Evolutionary conservation across 1,140 invertebrate species (phyloP).

Genomic region (Spodoptera frugiperda): DNA sequence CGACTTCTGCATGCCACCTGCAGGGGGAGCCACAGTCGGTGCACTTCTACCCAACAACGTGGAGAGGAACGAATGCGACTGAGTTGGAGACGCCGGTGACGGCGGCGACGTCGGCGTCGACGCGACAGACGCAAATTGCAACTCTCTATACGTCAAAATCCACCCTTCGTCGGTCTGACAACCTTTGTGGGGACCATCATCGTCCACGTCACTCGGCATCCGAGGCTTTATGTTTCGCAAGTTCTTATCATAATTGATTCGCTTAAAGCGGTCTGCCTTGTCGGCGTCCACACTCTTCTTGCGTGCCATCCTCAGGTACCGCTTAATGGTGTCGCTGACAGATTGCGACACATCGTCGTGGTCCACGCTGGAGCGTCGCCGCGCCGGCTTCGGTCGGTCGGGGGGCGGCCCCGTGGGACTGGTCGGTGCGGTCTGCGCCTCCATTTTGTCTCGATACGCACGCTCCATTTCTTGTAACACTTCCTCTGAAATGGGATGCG

Average conservation of each 20-base stretch:
- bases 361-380: conserved; percentile 91
- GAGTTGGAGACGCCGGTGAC: conserved; percentile 86
- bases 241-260: conserved; percentile 95
- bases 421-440: conserved; percentile 69
- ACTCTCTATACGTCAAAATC: conserved; percentile 85
- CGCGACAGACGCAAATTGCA: conserved; percentile 82
- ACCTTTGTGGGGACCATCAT: conserved; percentile 90
- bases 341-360: conserved; percentile 94
- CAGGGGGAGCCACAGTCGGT: conserved; percentile 82
- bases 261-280: conserved; percentile 93
- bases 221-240: conserved; percentile 94
- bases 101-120: conserved; percentile 80
- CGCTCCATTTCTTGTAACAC: conserved; percentile 84
- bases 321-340: conserved; percentile 94
- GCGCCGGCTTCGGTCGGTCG: conserved; percentile 73
- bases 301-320: conserved; percentile 93
- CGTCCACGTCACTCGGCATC: conserved; percentile 90
- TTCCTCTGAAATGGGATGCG: conserved; percentile 86
- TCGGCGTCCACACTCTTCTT: conserved; percentile 94
- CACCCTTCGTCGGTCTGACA: conserved; percentile 92
- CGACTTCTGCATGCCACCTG: conserved; percentile 94
- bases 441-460: conserved; percentile 72
- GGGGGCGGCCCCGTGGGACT: conserved; percentile 73
- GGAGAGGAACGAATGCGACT: conserved; percentile 89
- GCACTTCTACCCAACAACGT: conserved; percentile 88